Percentiles rank a stretch among this genome's conserved stretches.
Evolutionary conservation across 2,113 vertebrate genomes (phyloP).

Genomic region (Eulemur rufifrons): DNA sequence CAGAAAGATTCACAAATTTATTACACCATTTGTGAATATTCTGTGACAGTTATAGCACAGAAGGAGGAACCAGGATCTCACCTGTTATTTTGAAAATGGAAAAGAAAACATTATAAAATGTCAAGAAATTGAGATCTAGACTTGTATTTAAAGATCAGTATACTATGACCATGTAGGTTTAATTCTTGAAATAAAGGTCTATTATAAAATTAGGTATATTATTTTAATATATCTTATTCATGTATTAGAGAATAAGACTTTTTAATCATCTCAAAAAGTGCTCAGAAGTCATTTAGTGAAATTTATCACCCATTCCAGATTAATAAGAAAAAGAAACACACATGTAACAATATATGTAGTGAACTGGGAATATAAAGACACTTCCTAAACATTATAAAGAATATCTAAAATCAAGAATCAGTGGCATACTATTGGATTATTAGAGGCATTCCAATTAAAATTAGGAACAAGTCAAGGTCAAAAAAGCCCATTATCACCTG

Average conservation of each 20-base stretch:
- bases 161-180: background rate
- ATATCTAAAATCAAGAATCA: background rate
- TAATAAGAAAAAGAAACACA: slow-evolving; percentile 9
- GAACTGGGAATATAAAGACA: background rate
- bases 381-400: background rate
- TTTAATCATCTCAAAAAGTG: slow-evolving; percentile 10
- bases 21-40: background rate
- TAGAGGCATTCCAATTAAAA: slow-evolving; percentile 1
- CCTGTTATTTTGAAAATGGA: slow-evolving; percentile 16
- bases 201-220: slow-evolving; percentile 42
- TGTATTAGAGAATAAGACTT: background rate
- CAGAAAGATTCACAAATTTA: slow-evolving; percentile 27
- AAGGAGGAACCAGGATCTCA: background rate
- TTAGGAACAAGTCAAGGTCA: background rate
- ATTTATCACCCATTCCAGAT: slow-evolving; percentile 28
- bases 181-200: background rate
- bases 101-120: slow-evolving; percentile 13
- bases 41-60: background rate
- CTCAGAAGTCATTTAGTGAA: slow-evolving; percentile 14
- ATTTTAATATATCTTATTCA: slow-evolving; percentile 25
- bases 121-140: background rate
- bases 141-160: background rate
- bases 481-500: background rate
- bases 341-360: background rate
- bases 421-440: background rate